phyloP scores from a whole-genome alignment of 2,113 vertebrate genomes.

The Cyprinus carpio region DNA sequence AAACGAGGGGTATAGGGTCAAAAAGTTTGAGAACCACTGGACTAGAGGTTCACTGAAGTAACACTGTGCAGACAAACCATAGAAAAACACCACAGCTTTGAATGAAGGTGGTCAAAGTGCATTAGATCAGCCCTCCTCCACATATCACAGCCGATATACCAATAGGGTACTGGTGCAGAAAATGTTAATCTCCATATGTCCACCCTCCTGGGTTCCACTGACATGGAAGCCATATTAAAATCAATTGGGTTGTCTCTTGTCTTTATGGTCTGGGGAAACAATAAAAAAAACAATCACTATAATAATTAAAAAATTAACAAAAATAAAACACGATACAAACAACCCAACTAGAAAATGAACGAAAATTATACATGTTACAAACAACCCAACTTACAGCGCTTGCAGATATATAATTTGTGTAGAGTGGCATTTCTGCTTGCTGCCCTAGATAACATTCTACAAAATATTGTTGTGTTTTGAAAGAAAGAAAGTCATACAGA shows the following conservation, averaged over 20 bases:
- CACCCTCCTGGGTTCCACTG: conserved; percentile 66
- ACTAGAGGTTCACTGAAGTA: background rate
- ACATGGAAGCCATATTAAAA: conserved; percentile 72
- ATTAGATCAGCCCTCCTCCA: conserved; percentile 32
- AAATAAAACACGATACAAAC: too few relatives aligned
- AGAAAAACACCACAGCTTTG: background rate
- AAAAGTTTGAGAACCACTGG: background rate
- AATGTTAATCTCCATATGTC: conserved; percentile 72
- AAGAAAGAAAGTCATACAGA: background rate
- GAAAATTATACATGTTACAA: too few relatives aligned
- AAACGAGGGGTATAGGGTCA: background rate
- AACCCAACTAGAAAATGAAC: too few relatives aligned
- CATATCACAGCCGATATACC: conserved; percentile 58
- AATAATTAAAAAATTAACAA: too few relatives aligned
- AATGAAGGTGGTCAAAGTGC: background rate
- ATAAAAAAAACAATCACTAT: too few relatives aligned
- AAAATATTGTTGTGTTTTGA: background rate
- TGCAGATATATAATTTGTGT: background rate
- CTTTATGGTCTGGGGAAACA: conserved; percentile 69
- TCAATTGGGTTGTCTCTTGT: conserved; percentile 76
- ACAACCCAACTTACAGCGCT: background rate
- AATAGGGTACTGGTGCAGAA: conserved; percentile 52
- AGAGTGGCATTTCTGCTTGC: background rate
- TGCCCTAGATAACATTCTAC: background rate
- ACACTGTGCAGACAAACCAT: conserved; percentile 1